Evolutionary conservation across 2,797 vertebrate species (phyloP).

Genomic region (Sebastes goodei): DNA sequence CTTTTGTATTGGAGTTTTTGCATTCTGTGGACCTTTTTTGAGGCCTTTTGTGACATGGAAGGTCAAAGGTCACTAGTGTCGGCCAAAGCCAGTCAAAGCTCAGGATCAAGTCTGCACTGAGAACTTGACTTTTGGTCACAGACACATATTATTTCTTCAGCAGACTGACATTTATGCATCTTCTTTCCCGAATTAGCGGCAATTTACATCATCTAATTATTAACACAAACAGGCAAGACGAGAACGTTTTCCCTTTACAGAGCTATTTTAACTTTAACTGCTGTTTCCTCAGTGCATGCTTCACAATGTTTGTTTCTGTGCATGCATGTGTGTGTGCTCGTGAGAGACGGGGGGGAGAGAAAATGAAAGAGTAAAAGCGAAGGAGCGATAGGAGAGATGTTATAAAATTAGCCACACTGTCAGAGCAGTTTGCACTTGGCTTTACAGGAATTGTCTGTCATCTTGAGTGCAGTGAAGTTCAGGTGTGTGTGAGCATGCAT

Average conservation of each 20-base stretch:
- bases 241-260: background rate
- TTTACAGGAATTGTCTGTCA: constrained; percentile 83
- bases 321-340: background rate
- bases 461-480: constrained; percentile 82
- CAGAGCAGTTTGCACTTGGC: constrained; percentile 85
- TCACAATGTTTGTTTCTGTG: background rate
- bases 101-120: background rate
- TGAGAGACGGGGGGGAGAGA: background rate
- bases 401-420: constrained; percentile 87
- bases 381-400: constrained; percentile 57
- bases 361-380: constrained; percentile 56
- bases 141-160: background rate
- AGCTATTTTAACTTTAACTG: background rate
- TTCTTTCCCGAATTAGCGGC: background rate
- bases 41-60: background rate
- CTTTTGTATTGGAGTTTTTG: background rate
- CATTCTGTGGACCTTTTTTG: background rate
- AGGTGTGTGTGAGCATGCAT: constrained; percentile 27
- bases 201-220: background rate
- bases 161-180: background rate
- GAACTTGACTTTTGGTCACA: background rate
- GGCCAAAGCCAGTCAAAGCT: background rate
- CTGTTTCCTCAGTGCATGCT: background rate
- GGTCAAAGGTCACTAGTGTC: background rate
- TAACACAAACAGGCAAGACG: background rate